Evolutionary conservation across 2,113 vertebrate genomes (phyloP), one percentile per base, ranked within the genome.

Genomic region (Myiagra hebetior): DNA sequence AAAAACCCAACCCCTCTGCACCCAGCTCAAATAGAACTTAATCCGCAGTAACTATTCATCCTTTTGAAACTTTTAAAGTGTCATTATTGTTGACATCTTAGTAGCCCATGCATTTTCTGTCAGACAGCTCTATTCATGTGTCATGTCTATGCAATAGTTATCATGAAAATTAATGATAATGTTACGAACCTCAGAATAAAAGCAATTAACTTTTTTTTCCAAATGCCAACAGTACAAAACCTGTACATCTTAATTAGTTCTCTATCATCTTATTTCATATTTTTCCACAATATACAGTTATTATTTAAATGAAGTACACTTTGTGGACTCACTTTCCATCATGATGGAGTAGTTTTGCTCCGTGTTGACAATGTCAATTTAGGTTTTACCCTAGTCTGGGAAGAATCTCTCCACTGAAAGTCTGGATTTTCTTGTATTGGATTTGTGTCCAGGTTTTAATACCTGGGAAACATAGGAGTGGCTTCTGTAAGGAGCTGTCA

Each of bases 161-260:
- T 89, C 20, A 59, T 30, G 67, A 89, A 92, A 94, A 89, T 82
- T 91, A 80, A 95, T 70, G 28, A 63, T 60, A 85, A 90, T 55
- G 30, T 77, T 75, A 90, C 28, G 39, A 96, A 56, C 1, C 35
- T 63, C 64, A 78, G 64, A 93, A 90, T 80, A 95, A 95, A 95
- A 85, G 49, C 70, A 95, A 95, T 95, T 97, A 95, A 94, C 50
- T 64, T 85, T 76, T 91, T 72, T 92, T 65, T 27, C 23, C 30
- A 90, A 88, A 95, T 85, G 69, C 57, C 68, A 95, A 30, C 37
- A 14, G 44, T 35, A 59, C 30, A 92, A 96, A 95, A 27, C 57
- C 50, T 69, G 69, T 88, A 63, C n/a, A 81, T 79, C 53, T 91
- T 95, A 88, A 95, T 96, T 93, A 95, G 44, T 63, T 83, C n/a